These are phyloP conservation scores for Gymnobelideus leadbeateri DNA, from an alignment of 2,113 vertebrate species.

Conservation along the genomic window DNA sequence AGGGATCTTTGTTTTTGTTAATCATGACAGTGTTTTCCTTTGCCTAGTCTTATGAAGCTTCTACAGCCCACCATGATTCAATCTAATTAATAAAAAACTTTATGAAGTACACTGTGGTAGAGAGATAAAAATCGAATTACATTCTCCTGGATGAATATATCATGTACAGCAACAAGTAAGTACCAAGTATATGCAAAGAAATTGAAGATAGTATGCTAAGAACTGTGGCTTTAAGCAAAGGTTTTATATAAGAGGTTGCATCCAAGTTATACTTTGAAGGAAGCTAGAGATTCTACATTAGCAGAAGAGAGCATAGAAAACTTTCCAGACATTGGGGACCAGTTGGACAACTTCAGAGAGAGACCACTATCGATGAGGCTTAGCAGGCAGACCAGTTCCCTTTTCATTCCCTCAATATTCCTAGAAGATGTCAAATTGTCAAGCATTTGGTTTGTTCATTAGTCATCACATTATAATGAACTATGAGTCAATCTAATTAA, in stretches of 20 bases:
- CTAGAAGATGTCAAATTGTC: background rate
- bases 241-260: background rate
- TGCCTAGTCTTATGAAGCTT: background rate
- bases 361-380: background rate
- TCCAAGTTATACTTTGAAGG: background rate
- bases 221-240: background rate
- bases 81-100: background rate
- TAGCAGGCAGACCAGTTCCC: background rate
- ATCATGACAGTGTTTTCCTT: background rate
- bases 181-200: background rate
- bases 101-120: background rate
- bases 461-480: background rate
- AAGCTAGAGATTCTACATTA: background rate
- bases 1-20: background rate
- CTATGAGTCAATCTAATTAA: background rate
- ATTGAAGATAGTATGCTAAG: background rate
- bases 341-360: no score
- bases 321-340: no score
- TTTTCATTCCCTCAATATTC: background rate
- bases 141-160: background rate
- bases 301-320: no score
- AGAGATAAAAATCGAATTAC: background rate
- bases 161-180: background rate
- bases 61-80: background rate
- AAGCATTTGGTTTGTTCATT: background rate